A percentile compares a stretch with the other conserved stretches of the same genome.
Evolutionary conservation across 2,888 invertebrate genomes (phyloP).

Genomic region (Clepsis dumicolana): DNA sequence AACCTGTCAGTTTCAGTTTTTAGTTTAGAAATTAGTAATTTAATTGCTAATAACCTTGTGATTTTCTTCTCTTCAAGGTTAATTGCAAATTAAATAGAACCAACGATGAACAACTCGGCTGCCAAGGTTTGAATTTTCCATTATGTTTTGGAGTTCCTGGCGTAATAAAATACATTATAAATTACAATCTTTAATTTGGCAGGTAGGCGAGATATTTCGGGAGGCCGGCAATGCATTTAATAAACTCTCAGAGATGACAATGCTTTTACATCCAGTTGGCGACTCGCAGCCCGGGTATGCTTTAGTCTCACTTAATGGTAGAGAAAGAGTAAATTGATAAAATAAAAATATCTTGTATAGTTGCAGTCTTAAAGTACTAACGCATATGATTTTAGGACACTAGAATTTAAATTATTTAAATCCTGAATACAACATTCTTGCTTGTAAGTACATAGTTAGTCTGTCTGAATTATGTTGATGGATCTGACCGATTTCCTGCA

Average conservation of each 20-base stretch:
- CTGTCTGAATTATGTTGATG: no score
- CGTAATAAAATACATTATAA: neutral
- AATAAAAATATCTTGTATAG: no score
- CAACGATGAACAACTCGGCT: conserved; percentile 55
- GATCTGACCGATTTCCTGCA: neutral
- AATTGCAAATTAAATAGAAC: neutral
- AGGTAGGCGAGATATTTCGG: conserved; percentile 99
- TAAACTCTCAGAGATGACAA: conserved; percentile 96
- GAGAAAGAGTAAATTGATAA: neutral
- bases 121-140: conserved; percentile 50
- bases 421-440: neutral
- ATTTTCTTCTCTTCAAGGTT: neutral
- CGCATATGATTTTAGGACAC: neutral
- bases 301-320: neutral
- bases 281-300: conserved; percentile 93
- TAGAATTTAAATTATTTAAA: neutral
- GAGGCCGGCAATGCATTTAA: conserved; percentile 98
- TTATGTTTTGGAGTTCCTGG: neutral
- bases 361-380: no score
- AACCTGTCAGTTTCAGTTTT: neutral
- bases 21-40: neutral
- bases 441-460: no score
- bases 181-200: conserved; percentile 50
- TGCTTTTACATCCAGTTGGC: conserved; percentile 96
- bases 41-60: neutral